These are phyloP conservation scores for Hydrochoerus hydrochaeris DNA, from an alignment of 2,113 vertebrate species.

Conservation along the genomic window DNA sequence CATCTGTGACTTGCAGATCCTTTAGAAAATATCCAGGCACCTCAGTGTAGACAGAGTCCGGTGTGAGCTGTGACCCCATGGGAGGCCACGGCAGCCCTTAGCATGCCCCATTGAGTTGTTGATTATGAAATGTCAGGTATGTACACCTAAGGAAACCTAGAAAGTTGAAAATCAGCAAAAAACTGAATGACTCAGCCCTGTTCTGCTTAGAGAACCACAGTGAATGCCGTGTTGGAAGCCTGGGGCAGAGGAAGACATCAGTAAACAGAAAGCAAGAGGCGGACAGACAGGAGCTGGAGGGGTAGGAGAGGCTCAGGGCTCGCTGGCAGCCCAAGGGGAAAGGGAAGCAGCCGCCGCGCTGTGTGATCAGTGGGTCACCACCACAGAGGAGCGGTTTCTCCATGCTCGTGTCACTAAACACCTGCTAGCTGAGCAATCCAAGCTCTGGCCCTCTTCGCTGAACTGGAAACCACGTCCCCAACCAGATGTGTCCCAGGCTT, in stretches of 20 bases:
- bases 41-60: background rate
- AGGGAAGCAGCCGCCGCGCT: background rate
- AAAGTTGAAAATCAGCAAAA: background rate
- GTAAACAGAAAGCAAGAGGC: background rate
- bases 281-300: background rate
- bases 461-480: background rate
- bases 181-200: background rate
- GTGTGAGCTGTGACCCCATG: background rate
- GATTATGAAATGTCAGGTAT: background rate
- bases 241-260: background rate
- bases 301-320: background rate
- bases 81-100: background rate
- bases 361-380: background rate
- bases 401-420: background rate
- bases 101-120: background rate
- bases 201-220: background rate
- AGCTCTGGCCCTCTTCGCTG: background rate
- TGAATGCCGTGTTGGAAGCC: background rate
- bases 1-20: background rate
- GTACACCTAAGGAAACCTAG: background rate
- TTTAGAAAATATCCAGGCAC: background rate
- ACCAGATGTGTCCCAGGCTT: too few relatives aligned
- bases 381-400: background rate
- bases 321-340: accelerated
- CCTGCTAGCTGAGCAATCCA: background rate